Conservation (phyloP, 1,140 invertebrate species). For the Drosophila miranda region DNA sequence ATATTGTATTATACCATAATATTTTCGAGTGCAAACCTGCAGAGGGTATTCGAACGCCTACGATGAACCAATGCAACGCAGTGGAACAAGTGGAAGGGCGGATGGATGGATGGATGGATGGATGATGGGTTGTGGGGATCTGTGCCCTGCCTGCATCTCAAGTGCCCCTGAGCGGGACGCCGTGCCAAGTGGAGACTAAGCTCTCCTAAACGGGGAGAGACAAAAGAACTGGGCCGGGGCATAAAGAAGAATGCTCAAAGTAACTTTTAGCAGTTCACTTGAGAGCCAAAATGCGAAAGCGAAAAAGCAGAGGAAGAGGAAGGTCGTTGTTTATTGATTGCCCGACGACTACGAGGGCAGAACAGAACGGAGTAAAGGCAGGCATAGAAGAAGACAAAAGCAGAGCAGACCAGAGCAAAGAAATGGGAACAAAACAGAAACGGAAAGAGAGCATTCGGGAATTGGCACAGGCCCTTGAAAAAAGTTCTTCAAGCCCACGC, state of each 20-base stretch:
- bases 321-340: slow-evolving; percentile 77
- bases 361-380: slow-evolving; percentile 31
- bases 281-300: background rate
- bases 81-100: slow-evolving; percentile 28
- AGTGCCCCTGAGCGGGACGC: slow-evolving; percentile 38
- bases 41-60: too few species aligned
- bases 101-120: slow-evolving; percentile 15
- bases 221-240: slow-evolving; percentile 27
- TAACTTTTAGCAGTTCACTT: slow-evolving; percentile 29
- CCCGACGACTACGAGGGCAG: background rate
- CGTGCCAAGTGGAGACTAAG: slow-evolving; percentile 44
- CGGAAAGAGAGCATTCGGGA: slow-evolving; percentile 48
- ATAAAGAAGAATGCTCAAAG: slow-evolving; percentile 31
- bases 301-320: slow-evolving; percentile 40
- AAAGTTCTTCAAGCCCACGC: slow-evolving; percentile 62
- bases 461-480: slow-evolving; percentile 79
- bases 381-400: slow-evolving; percentile 32
- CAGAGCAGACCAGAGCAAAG: slow-evolving; percentile 25
- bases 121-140: slow-evolving; percentile 8
- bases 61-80: too few species aligned
- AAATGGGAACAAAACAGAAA: slow-evolving; percentile 35
- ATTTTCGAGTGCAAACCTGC: too few species aligned
- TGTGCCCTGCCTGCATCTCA: slow-evolving; percentile 23
- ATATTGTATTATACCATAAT: too few species aligned
- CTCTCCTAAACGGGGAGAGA: slow-evolving; percentile 44